Conservation (phyloP, 2,797 vertebrate species). For the Hippopotamyrus pictus region DNA sequence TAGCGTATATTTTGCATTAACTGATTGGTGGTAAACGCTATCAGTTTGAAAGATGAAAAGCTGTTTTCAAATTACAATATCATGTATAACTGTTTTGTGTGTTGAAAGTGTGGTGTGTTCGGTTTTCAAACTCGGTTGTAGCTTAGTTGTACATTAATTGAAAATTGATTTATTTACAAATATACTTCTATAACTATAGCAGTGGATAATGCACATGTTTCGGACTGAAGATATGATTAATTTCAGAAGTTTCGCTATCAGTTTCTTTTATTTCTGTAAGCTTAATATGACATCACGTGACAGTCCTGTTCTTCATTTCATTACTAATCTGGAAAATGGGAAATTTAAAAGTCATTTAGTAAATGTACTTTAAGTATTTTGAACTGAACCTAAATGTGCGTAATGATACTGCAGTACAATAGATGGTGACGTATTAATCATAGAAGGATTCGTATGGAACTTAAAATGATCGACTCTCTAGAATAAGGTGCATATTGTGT, state of each 20-base stretch:
- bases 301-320: neutral
- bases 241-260: neutral
- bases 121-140: neutral
- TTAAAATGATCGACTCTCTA: neutral
- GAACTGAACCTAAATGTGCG: neutral
- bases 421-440: neutral
- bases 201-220: neutral
- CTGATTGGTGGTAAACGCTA: neutral
- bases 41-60: neutral
- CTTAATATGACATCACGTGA: neutral
- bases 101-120: neutral
- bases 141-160: neutral
- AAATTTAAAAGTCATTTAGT: neutral
- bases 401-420: neutral
- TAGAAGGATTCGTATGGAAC: neutral
- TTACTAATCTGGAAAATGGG: neutral
- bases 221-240: neutral
- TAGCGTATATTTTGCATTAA: neutral
- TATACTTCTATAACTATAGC: neutral
- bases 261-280: neutral
- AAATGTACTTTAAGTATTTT: neutral
- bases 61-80: neutral
- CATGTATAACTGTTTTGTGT: neutral
- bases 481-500: neutral
- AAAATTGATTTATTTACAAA: slow-evolving; percentile 1